Base-by-base conservation (phyloP, 2,797 vertebrate genomes). In the Coracias cyanogaster region DNA sequence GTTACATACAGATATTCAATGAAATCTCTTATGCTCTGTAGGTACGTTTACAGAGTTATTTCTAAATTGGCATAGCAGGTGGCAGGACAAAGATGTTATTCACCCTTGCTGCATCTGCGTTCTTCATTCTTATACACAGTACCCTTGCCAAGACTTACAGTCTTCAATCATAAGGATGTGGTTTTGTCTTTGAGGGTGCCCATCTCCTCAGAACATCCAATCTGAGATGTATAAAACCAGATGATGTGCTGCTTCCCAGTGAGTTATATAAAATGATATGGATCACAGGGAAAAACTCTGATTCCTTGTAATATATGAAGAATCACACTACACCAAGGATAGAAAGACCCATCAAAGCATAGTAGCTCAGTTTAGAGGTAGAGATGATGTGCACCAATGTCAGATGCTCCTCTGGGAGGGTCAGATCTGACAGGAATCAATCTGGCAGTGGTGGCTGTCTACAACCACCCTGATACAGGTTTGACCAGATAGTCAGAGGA, bases 181-280 rank as follows among this genome's bases (percentile, higher is more conserved):
- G 35, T 49, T 96, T 86, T 94, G 65, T 93, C 62, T 83, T 45
- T 92, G 83, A 57, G 71, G 65, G 20, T 65, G 43, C 62, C 73
- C 29, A 52, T 16, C 6, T 90, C 60, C 87, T 48, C 52, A 80
- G 71, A 93, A 71, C 51, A 93, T 21, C 28, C 78, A 62, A 58
- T 70, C 52, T 77, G 77, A 91, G 58, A 73, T 45, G 37, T 90
- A 95, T 77, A 81, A 86, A 94, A 82, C 8, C 17, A 12, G 31
- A 37, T 48, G 14, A 80, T 70, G 65, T 62, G 46, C 65, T 88
- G 62, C 66, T 86, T 88, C 22, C 12, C 69, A 77, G 49, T 26
- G 73, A 79, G n/a, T 57, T 60, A 66, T 28, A 65, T 24, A 31
- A 83, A 90, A 20, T 1, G 0, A 43, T 43, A n/a, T 12, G 24